phyloP scores from a whole-genome alignment of 2,113 vertebrate species.

The Pelecanus crispus region DNA sequence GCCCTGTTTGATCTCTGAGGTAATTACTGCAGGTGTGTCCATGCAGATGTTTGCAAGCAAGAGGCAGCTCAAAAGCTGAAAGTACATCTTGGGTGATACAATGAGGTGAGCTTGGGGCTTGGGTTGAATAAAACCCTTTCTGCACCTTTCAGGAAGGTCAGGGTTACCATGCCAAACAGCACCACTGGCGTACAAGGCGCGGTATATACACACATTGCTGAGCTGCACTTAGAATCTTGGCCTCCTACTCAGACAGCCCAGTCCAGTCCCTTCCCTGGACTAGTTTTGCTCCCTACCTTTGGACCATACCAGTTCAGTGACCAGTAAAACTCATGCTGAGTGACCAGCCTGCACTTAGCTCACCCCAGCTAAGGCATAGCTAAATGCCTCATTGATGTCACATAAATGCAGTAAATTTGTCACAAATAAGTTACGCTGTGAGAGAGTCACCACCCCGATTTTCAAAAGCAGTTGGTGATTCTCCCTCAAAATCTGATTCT shows the following conservation, averaged over 20 bases:
- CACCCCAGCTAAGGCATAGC: background rate
- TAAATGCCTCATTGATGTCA: background rate
- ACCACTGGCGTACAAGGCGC: background rate
- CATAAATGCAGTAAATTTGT: background rate
- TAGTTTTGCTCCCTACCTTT: background rate
- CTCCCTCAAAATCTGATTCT: background rate
- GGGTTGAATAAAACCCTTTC: background rate
- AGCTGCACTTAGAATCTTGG: background rate
- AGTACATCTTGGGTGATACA: background rate
- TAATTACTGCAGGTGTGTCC: background rate
- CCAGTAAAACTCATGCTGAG: background rate
- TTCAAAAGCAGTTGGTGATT: background rate
- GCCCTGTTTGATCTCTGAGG: background rate
- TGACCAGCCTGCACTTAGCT: background rate
- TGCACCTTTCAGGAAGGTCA: background rate
- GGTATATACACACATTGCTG: background rate
- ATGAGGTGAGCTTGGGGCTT: background rate
- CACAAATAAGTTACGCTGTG: background rate
- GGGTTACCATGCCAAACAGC: background rate
- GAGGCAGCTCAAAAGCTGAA: background rate
- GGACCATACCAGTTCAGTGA: background rate
- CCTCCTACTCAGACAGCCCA: background rate
- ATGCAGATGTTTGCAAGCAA: background rate
- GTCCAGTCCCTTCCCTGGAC: background rate
- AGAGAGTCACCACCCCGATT: background rate